A percentile compares a stretch with the other conserved stretches of the same genome.
These are phyloP conservation scores for Toxotes chatareus DNA, from an alignment of 2,113 vertebrate genomes.

Conservation along the genomic window DNA sequence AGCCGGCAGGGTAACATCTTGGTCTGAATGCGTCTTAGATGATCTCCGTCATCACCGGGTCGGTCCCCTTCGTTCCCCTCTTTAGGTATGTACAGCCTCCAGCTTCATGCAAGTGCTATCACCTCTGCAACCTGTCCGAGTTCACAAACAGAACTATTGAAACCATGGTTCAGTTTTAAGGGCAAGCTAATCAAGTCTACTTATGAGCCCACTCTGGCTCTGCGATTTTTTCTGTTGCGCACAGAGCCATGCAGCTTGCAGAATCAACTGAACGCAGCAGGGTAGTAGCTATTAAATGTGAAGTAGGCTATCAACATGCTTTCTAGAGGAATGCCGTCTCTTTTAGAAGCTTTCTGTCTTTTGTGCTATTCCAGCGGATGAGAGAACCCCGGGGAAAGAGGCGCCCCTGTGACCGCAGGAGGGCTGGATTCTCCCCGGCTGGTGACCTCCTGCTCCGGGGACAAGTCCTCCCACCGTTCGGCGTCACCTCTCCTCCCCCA, in stretches of 20 bases:
- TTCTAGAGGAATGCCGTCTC: slow-evolving; percentile 18
- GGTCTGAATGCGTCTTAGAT: slow-evolving; percentile 30
- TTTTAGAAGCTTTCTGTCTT: slow-evolving; percentile 18
- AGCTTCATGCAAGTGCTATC: not conserved
- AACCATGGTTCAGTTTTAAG: not conserved
- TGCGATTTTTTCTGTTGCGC: slow-evolving; percentile 55
- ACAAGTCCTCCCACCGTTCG: slow-evolving; percentile 33
- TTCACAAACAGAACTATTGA: slow-evolving; percentile 22
- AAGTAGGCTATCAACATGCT: slow-evolving; percentile 29
- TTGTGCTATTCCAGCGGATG: slow-evolving; percentile 55
- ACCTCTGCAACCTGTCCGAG: slow-evolving; percentile 60
- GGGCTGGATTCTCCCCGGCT: slow-evolving; percentile 54
- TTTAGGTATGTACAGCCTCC: slow-evolving; percentile 52
- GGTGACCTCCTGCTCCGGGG: slow-evolving; percentile 61
- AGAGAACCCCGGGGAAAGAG: slow-evolving; percentile 30
- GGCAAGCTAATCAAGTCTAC: slow-evolving; percentile 29
- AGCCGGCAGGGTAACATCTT: slow-evolving; percentile 30
- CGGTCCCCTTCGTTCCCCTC: slow-evolving; percentile 11
- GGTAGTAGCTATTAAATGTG: slow-evolving; percentile 12
- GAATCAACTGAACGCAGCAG: slow-evolving; percentile 18
- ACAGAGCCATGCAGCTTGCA: slow-evolving; percentile 38
- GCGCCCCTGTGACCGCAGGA: slow-evolving; percentile 56
- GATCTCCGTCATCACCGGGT: slow-evolving; percentile 53
- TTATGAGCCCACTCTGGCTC: slow-evolving; percentile 17
- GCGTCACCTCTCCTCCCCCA: slow-evolving; percentile 26